Percentiles rank a stretch among this genome's conserved stretches.
Evolutionary conservation across 2,797 vertebrate genomes (phyloP).

Genomic region (Threskiornis aethiopicus): DNA sequence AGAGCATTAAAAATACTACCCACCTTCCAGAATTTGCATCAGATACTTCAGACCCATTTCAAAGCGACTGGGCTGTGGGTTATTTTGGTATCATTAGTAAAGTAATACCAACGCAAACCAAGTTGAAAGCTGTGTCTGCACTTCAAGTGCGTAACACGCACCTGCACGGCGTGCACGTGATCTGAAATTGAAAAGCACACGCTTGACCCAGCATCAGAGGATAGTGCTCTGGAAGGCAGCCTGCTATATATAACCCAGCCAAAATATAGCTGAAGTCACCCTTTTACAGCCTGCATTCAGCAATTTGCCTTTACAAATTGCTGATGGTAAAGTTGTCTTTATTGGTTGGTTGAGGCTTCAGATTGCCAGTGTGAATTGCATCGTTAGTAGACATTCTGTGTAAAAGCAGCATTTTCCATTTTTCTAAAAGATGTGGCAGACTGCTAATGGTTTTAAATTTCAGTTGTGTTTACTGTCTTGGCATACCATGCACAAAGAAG

Average conservation of each 20-base stretch:
- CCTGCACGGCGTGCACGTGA: neutral
- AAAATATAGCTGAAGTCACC: neutral
- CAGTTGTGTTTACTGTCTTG: neutral
- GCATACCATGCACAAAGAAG: neutral
- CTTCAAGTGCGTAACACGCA: neutral
- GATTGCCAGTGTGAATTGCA: neutral
- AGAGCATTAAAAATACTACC: neutral
- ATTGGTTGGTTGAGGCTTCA: neutral
- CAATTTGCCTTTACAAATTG: neutral
- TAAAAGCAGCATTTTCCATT: neutral
- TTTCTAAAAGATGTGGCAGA: neutral
- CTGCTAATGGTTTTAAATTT: neutral
- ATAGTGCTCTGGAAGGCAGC: neutral
- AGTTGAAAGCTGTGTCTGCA: neutral
- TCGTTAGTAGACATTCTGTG: neutral
- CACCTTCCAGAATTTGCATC: neutral
- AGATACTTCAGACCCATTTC: neutral
- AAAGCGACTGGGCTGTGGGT: neutral
- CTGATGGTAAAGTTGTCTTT: neutral
- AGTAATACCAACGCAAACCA: neutral
- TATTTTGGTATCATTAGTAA: neutral
- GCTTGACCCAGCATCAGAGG: neutral
- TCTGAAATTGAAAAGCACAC: neutral
- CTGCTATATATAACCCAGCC: neutral
- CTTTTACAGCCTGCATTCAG: neutral